Conservation (phyloP, 2,113 vertebrate species). For the Sapajus apella region DNA sequence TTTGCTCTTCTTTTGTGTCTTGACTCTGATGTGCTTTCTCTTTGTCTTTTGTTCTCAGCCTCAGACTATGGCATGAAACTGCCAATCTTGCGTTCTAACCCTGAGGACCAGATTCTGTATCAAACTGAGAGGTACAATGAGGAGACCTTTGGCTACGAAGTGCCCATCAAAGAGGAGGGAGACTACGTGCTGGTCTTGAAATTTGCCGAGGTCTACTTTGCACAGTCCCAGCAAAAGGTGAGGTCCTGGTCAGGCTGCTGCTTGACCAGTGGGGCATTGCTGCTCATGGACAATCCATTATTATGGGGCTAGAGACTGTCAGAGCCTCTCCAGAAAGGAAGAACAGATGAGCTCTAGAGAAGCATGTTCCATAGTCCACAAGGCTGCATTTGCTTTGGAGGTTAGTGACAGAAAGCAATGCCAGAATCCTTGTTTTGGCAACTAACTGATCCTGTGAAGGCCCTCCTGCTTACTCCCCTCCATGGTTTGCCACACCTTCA, state of each 20-base stretch:
- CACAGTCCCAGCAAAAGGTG: conserved; percentile 99
- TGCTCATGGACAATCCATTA: not conserved
- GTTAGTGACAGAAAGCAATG: not conserved
- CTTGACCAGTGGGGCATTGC: not conserved
- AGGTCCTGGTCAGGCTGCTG: not conserved
- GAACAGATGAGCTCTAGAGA: not conserved
- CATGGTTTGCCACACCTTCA: not conserved
- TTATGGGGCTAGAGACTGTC: not conserved
- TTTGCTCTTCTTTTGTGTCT: conserved; percentile 15
- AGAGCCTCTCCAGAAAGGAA: not conserved
- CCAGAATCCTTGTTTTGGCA: conserved; percentile 15
- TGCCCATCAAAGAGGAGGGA: conserved; percentile 96
- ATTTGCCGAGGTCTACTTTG: conserved; percentile 98
- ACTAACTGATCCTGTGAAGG: not conserved
- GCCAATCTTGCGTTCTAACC: conserved; percentile 95
- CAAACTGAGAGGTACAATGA: conserved; percentile 98
- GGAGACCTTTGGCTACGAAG: conserved; percentile 97
- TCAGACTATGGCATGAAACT: conserved; percentile 98
- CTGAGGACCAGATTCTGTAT: conserved; percentile 96
- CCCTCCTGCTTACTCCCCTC: not conserved
- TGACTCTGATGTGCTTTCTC: conserved; percentile 56
- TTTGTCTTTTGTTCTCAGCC: conserved; percentile 83
- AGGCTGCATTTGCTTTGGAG: not conserved
- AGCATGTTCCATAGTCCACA: not conserved
- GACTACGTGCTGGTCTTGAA: conserved; percentile 98